Percentiles rank a stretch among this genome's conserved stretches.
phyloP scores from a whole-genome alignment of 2,797 vertebrate species.

The Zonotrichia albicollis region DNA sequence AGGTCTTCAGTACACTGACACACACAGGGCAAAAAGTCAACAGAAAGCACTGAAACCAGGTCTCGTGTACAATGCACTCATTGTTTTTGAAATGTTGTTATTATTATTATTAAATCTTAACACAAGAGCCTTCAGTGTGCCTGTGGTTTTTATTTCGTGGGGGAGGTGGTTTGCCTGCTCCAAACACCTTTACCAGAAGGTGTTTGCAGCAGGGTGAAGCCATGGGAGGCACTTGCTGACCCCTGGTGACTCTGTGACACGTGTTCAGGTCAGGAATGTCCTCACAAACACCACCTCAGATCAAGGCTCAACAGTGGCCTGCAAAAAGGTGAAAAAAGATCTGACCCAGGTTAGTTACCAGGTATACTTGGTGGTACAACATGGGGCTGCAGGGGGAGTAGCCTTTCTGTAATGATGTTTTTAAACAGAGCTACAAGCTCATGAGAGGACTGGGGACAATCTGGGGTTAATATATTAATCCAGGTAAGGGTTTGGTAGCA shows the following conservation, averaged over 20 bases:
- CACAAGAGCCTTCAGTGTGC: neutral
- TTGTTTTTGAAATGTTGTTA: constrained; percentile 62
- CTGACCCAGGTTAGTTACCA: neutral
- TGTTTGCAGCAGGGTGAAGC: neutral
- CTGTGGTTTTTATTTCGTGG: neutral
- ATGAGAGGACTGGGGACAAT: neutral
- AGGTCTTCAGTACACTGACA: constrained; percentile 43
- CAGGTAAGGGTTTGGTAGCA: neutral
- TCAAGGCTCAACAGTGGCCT: fast-evolving
- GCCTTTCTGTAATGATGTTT: neutral
- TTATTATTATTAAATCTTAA: constrained; percentile 56
- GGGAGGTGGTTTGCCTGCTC: neutral
- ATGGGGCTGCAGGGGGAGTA: neutral
- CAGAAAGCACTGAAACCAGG: constrained; percentile 58
- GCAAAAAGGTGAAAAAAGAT: neutral
- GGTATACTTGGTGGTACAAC: neutral
- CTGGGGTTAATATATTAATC: neutral
- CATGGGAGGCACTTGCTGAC: neutral
- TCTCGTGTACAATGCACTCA: constrained; percentile 50
- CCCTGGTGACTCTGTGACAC: neutral
- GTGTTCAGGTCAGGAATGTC: neutral
- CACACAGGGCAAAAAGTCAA: constrained; percentile 52
- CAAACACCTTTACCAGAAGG: neutral
- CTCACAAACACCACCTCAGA: fast-evolving
- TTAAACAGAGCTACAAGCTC: neutral